Conservation (phyloP, 2,113 vertebrate species). For the Balaeniceps rex region DNA sequence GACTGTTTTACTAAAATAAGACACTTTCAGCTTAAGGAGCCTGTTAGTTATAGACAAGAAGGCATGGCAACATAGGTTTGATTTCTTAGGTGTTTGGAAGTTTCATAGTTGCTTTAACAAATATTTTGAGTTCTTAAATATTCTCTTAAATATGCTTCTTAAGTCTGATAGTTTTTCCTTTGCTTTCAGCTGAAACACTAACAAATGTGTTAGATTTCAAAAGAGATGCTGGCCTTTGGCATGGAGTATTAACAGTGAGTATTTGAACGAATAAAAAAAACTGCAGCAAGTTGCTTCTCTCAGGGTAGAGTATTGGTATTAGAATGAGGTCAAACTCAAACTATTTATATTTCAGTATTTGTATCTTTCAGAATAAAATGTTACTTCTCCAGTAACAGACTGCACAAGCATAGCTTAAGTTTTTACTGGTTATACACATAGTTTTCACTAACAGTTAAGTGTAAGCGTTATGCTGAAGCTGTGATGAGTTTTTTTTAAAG, state of each 20-base stretch:
- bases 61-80: neutral
- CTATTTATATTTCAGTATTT: neutral
- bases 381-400: neutral
- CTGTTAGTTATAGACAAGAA: neutral
- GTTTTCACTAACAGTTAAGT: neutral
- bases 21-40: neutral
- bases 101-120: neutral
- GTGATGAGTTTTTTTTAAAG: neutral
- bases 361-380: neutral
- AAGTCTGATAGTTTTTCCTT: neutral
- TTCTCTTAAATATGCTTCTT: neutral
- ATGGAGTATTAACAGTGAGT: constrained; percentile 92
- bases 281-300: neutral
- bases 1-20: neutral
- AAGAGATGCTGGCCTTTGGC: constrained; percentile 94
- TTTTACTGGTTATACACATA: neutral
- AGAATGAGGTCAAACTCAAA: neutral
- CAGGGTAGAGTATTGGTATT: neutral
- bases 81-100: neutral
- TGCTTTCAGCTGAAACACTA: constrained; percentile 85
- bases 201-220: constrained; percentile 98
- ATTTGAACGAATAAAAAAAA: neutral
- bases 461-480: neutral
- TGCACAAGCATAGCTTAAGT: neutral
- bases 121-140: neutral